phyloP scores from a whole-genome alignment of 2,113 vertebrate genomes.

The Pristiophorus japonicus region DNA sequence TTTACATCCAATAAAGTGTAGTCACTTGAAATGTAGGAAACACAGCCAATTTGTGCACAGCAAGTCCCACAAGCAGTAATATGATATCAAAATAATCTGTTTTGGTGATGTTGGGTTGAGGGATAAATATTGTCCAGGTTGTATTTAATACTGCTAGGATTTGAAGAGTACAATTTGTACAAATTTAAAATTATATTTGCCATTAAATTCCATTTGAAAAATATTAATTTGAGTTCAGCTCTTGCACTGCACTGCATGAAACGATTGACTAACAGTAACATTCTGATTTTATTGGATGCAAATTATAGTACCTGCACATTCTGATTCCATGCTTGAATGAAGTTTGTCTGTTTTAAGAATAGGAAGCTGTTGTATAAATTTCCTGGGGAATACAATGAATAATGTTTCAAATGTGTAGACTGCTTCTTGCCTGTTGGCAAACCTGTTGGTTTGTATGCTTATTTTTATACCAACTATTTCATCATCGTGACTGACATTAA shows the following conservation, averaged over 20 bases:
- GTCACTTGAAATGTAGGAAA: neutral
- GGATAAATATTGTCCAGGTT: neutral
- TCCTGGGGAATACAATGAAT: neutral
- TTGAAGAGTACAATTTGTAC: neutral
- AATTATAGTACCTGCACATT: neutral
- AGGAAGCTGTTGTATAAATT: neutral
- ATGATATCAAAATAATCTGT: neutral
- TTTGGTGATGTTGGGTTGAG: neutral
- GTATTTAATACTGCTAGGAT: neutral
- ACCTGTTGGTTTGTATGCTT: neutral
- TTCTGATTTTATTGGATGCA: neutral
- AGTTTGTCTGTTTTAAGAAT: neutral
- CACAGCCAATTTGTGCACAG: neutral
- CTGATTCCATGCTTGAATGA: neutral
- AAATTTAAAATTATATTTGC: neutral
- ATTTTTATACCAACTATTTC: neutral
- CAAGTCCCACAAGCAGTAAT: neutral
- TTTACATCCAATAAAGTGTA: neutral
- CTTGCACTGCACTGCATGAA: neutral
- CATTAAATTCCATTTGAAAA: neutral
- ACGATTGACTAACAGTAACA: neutral
- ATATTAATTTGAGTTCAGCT: neutral
- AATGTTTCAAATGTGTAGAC: neutral
- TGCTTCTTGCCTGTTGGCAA: neutral
- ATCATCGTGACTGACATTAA: neutral